Percentiles rank a stretch among this genome's conserved stretches.
Conservation (phyloP, 2,888 invertebrate genomes). For the Gymnocheta viridis region DNA sequence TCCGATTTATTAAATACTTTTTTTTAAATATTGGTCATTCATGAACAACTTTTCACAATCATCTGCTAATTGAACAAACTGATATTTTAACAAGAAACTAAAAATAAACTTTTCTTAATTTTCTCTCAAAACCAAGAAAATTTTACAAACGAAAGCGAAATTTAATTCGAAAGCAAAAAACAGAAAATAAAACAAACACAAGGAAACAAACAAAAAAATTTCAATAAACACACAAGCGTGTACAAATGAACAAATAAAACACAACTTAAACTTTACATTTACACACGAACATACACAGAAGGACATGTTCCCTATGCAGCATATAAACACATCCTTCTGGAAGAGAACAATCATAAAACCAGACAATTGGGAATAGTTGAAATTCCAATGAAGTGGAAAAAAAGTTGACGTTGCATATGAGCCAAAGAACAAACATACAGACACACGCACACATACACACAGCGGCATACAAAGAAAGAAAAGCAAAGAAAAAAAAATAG, state of each 20-base stretch:
- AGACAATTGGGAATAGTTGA: slow-evolving; percentile 70
- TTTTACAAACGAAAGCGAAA: slow-evolving; percentile 68
- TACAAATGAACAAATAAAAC: slow-evolving; percentile 48
- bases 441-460: background rate
- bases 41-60: no score
- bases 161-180: slow-evolving; percentile 33
- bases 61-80: slow-evolving; percentile 34
- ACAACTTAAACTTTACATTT: slow-evolving; percentile 46
- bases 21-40: no score
- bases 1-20: no score
- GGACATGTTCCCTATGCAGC: background rate
- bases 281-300: background rate
- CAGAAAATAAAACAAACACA: slow-evolving; percentile 20
- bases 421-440: slow-evolving; percentile 63
- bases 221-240: slow-evolving; percentile 13
- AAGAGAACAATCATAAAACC: slow-evolving; percentile 65
- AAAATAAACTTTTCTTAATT: slow-evolving; percentile 53
- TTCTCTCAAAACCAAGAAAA: slow-evolving; percentile 60
- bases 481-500: background rate
- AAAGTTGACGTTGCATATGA: slow-evolving; percentile 70
- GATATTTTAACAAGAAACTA: slow-evolving; percentile 25
- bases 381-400: slow-evolving; percentile 70
- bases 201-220: slow-evolving; percentile 22
- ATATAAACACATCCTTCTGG: slow-evolving; percentile 17
- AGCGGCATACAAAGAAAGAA: background rate